phyloP scores from a whole-genome alignment of 2,797 vertebrate genomes.

The Lagorchestes hirsutus region DNA sequence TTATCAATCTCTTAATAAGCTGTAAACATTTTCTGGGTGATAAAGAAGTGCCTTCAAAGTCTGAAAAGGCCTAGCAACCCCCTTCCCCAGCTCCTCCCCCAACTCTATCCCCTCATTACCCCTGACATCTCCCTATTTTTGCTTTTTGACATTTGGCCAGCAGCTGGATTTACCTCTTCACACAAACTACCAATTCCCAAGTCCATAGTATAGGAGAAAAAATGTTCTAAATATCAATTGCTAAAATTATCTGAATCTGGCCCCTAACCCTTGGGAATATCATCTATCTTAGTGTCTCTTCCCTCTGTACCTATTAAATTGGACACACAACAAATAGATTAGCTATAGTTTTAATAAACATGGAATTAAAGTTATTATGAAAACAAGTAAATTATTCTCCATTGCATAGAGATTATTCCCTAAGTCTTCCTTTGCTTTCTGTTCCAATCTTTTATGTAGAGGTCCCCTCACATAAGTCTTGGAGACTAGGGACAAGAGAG shows the following conservation, averaged over 20 bases:
- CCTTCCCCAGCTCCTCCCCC: background rate
- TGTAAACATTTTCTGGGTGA: background rate
- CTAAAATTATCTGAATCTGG: background rate
- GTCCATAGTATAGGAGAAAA: background rate
- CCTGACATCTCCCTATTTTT: background rate
- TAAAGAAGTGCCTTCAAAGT: background rate
- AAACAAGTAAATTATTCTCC: background rate
- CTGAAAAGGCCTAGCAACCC: background rate
- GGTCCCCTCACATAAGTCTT: background rate
- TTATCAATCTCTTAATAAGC: background rate
- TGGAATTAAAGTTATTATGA: background rate
- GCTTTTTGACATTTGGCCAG: background rate
- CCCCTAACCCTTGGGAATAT: background rate
- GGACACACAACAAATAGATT: background rate
- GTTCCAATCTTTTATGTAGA: background rate
- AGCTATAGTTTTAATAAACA: background rate
- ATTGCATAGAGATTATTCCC: background rate
- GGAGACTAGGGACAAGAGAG: background rate
- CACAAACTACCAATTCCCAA: background rate
- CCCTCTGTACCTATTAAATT: background rate
- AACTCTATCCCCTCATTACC: background rate
- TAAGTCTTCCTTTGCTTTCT: background rate
- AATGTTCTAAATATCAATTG: background rate
- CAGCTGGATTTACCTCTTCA: background rate
- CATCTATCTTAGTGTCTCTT: background rate